phyloP scores from a whole-genome alignment of 2,888 invertebrate species.

The Callimorpha dominula region DNA sequence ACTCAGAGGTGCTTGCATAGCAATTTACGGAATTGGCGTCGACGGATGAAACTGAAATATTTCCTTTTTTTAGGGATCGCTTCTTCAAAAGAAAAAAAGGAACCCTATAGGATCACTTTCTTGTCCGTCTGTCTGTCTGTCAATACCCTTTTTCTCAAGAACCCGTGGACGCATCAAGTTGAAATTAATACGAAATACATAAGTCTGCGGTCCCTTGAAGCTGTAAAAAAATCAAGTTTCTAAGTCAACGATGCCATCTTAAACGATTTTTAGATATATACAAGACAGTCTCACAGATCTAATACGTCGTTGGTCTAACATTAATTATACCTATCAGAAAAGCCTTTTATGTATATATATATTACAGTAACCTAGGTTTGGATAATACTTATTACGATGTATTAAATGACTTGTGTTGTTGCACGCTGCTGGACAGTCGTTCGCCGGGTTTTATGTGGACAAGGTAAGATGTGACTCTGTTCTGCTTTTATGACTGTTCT shows the following conservation, averaged over 20 bases:
- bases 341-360: background rate
- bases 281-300: background rate
- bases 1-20: background rate
- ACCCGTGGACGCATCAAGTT: no score
- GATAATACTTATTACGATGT: slow-evolving; percentile 9
- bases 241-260: no score
- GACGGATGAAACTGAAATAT: background rate
- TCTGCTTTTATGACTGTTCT: slow-evolving; percentile 40
- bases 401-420: slow-evolving; percentile 64
- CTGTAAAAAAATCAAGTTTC: no score
- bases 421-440: slow-evolving; percentile 81
- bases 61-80: background rate
- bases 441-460: slow-evolving; percentile 84
- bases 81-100: no score
- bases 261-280: no score
- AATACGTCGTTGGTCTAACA: background rate
- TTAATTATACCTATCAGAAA: background rate
- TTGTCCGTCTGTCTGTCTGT: no score
- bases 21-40: background rate
- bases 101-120: no score
- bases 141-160: no score
- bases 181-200: no score
- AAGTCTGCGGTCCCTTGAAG: no score
- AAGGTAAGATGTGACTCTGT: slow-evolving; percentile 73
- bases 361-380: slow-evolving; percentile 3